These are phyloP conservation scores for Malacoraja senta DNA, from an alignment of 2,797 vertebrate species.

Conservation along the genomic window DNA sequence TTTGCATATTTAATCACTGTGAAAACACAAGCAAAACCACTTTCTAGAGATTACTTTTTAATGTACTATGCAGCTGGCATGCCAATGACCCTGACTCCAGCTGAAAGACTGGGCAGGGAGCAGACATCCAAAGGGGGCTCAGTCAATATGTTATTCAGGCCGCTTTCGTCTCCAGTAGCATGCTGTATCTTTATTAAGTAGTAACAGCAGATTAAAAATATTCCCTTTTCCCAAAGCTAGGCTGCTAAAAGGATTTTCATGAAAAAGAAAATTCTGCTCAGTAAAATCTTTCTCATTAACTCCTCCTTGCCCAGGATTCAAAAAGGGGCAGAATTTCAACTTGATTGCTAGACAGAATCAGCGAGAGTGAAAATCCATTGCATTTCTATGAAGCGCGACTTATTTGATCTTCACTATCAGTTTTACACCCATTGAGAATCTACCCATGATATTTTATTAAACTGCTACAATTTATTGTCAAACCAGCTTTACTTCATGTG, in stretches of 20 bases:
- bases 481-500: neutral
- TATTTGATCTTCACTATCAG: neutral
- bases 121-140: slow-evolving; percentile 8
- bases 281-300: neutral
- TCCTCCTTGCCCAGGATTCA: neutral
- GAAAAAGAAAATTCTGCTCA: neutral
- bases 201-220: slow-evolving; percentile 17
- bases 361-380: neutral
- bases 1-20: slow-evolving; percentile 85
- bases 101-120: slow-evolving; percentile 32
- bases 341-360: neutral
- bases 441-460: neutral
- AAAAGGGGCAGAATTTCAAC: neutral
- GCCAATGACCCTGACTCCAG: slow-evolving; percentile 36
- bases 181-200: slow-evolving; percentile 17
- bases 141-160: slow-evolving; percentile 9
- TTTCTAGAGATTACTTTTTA: slow-evolving; percentile 38
- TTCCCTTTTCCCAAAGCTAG: slow-evolving; percentile 6
- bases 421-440: neutral
- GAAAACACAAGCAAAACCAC: slow-evolving; percentile 48
- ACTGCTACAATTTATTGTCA: neutral
- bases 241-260: neutral
- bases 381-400: neutral
- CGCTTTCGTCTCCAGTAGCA: neutral
- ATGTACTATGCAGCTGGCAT: slow-evolving; percentile 35